Evolutionary conservation across 2,888 invertebrate species (phyloP).

Genomic region (Tetanocera ferruginea): DNA sequence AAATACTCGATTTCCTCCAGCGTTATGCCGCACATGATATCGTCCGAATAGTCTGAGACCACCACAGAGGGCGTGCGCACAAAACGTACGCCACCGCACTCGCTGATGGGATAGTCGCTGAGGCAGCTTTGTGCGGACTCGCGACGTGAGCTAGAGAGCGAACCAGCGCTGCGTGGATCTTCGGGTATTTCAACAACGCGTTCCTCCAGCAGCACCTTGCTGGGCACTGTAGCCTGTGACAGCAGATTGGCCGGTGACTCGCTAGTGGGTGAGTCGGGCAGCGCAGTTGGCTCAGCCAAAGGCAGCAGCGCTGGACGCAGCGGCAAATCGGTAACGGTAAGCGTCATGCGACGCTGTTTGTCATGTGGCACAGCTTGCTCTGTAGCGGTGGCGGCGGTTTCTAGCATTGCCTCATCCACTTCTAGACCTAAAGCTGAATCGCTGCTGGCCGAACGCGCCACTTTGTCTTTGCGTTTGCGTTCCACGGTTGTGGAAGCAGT

Average conservation of each 20-base stretch:
- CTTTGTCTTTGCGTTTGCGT: constrained; percentile 59
- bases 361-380: constrained; percentile 42
- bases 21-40: constrained; percentile 73
- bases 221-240: constrained; percentile 59
- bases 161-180: constrained; percentile 60
- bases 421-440: constrained; percentile 68
- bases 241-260: constrained; percentile 44
- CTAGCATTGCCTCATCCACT: constrained; percentile 58
- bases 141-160: constrained; percentile 67
- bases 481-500: constrained; percentile 46
- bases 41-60: constrained; percentile 89
- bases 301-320: constrained; percentile 66
- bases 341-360: constrained; percentile 64
- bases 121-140: constrained; percentile 69
- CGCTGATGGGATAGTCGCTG: constrained; percentile 69
- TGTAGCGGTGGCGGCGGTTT: constrained; percentile 37
- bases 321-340: constrained; percentile 69
- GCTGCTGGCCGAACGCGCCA: constrained; percentile 67
- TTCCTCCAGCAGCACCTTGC: constrained; percentile 73
- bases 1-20: constrained; percentile 75
- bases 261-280: constrained; percentile 63
- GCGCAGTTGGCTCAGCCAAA: constrained; percentile 66
- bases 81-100: constrained; percentile 73
- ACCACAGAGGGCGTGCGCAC: constrained; percentile 89
- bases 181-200: constrained; percentile 72